Percentiles rank a stretch among this genome's conserved stretches.
Evolutionary conservation across 2,113 vertebrate species (phyloP).

Genomic region (Pao palembangensis): DNA sequence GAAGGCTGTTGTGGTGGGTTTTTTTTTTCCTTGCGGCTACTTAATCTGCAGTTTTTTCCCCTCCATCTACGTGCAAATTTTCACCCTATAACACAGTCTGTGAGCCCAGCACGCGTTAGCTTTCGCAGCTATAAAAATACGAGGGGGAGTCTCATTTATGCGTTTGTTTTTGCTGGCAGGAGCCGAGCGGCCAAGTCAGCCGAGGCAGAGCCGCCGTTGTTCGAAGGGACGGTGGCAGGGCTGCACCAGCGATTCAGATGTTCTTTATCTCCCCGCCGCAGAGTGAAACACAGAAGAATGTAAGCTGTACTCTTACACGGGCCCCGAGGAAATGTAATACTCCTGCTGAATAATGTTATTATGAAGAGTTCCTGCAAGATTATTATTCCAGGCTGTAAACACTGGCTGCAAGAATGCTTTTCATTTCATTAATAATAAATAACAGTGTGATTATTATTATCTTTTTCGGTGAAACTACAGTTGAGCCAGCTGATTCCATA

Average conservation of each 20-base stretch:
- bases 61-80: slow-evolving; percentile 1
- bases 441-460: not conserved
- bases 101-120: not conserved
- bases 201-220: slow-evolving; percentile 26
- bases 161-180: slow-evolving; percentile 28
- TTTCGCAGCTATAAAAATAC: slow-evolving; percentile 23
- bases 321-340: slow-evolving; percentile 68
- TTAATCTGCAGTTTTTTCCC: slow-evolving; percentile 7
- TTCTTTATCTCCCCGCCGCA: slow-evolving; percentile 68
- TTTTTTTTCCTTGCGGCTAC: slow-evolving; percentile 12
- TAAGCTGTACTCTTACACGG: slow-evolving; percentile 63
- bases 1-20: too few relatives aligned
- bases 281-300: slow-evolving; percentile 66
- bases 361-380: slow-evolving; percentile 65
- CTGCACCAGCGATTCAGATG: slow-evolving; percentile 52
- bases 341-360: slow-evolving; percentile 69
- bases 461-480: not conserved
- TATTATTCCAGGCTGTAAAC: slow-evolving; percentile 57
- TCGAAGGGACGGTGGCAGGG: slow-evolving; percentile 30
- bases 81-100: slow-evolving; percentile 9
- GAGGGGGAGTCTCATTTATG: slow-evolving; percentile 10
- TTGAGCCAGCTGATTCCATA: slow-evolving; percentile 5
- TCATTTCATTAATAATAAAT: slow-evolving; percentile 37
- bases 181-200: slow-evolving; percentile 28
- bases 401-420: slow-evolving; percentile 50